Evolutionary conservation across 2,888 invertebrate species (phyloP).

Genomic region (Drosophila setosimentum): DNA sequence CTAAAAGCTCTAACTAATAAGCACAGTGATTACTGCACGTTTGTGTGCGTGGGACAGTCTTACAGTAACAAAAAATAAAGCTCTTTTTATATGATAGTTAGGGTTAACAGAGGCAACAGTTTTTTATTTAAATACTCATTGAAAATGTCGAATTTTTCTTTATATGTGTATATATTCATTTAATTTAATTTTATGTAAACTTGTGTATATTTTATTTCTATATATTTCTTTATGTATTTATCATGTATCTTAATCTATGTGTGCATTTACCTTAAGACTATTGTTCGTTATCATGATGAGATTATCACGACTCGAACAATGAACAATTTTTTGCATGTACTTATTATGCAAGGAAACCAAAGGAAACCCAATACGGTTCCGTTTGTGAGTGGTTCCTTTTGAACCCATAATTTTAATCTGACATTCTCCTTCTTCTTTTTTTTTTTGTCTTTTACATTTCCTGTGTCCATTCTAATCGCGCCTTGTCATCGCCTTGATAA

Average conservation of each 20-base stretch:
- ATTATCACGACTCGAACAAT: conserved; percentile 2
- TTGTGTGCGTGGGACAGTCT: background rate
- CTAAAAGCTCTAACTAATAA: background rate
- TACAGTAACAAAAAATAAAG: background rate
- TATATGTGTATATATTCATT: background rate
- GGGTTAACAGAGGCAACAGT: background rate
- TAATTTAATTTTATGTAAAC: background rate
- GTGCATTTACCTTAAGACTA: background rate
- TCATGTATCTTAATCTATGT: background rate
- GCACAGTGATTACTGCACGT: background rate
- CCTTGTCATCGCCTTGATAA: conserved; percentile 67
- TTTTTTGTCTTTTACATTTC: conserved; percentile 39
- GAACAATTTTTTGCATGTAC: background rate
- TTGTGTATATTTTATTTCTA: background rate
- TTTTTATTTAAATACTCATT: background rate
- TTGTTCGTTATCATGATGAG: background rate
- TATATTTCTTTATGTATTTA: background rate
- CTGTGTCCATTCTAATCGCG: conserved; percentile 63
- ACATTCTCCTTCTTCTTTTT: conserved; percentile 21
- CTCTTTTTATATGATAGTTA: background rate
- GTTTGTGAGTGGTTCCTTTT: conserved; percentile 5
- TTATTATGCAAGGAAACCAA: background rate
- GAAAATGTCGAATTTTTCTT: background rate
- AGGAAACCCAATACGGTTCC: conserved; percentile 25
- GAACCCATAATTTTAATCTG: conserved; percentile 20